Conservation (phyloP, 2,113 vertebrate genomes). For the Electrona antarctica region DNA sequence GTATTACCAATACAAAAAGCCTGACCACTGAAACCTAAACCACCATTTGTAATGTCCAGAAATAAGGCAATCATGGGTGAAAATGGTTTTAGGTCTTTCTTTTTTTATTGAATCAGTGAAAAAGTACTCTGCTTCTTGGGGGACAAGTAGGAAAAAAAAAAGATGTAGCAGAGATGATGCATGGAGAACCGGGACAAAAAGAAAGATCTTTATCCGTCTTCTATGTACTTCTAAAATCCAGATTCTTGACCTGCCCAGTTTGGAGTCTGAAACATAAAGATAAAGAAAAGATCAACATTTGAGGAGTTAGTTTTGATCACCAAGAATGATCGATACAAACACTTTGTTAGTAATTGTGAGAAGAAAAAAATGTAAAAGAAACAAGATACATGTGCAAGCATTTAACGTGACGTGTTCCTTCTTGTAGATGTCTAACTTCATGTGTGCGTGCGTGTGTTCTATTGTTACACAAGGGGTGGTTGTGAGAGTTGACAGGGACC, state of each 20-base stretch:
- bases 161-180: constrained; percentile 44
- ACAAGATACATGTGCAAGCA: constrained; percentile 62
- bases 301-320: constrained; percentile 23
- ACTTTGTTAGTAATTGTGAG: constrained; percentile 48
- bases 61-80: constrained; percentile 73
- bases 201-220: constrained; percentile 22
- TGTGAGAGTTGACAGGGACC: constrained; percentile 65
- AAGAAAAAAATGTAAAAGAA: constrained; percentile 26
- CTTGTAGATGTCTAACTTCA: constrained; percentile 23
- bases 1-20: constrained; percentile 68
- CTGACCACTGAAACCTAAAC: constrained; percentile 72
- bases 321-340: constrained; percentile 30
- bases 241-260: constrained; percentile 70
- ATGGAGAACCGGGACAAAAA: constrained; percentile 22
- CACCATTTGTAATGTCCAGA: constrained; percentile 68
- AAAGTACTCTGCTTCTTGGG: constrained; percentile 53
- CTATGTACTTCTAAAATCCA: constrained; percentile 56
- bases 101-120: constrained; percentile 78
- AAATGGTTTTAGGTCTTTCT: constrained; percentile 65
- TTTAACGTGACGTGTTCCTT: constrained; percentile 61
- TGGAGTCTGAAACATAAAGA: constrained; percentile 61
- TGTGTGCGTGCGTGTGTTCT: constrained; percentile 50
- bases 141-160: constrained; percentile 54
- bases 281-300: constrained; percentile 35
- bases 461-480: constrained; percentile 55